These are phyloP conservation scores for Drosophila prostipennis DNA, from an alignment of 2,888 invertebrate genomes.

Conservation along the genomic window DNA sequence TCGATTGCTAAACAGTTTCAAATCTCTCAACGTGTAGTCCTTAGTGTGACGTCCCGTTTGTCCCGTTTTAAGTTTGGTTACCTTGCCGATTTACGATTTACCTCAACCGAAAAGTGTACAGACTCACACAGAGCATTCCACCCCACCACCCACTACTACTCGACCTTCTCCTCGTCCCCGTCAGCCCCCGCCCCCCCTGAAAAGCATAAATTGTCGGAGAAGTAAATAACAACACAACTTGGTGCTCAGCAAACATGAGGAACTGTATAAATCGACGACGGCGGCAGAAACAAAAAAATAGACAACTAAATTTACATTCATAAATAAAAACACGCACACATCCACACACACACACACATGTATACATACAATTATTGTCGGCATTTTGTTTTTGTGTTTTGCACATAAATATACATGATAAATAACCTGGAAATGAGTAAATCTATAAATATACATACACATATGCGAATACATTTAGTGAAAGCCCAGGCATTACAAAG, in stretches of 20 bases:
- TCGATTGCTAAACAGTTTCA: slow-evolving; percentile 60
- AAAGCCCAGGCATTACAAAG: slow-evolving; percentile 15
- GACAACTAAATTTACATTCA: slow-evolving; percentile 50
- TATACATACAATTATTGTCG: slow-evolving; percentile 51
- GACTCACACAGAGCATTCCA: slow-evolving; percentile 29
- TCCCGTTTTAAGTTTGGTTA: slow-evolving; percentile 45
- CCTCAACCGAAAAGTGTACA: slow-evolving; percentile 27
- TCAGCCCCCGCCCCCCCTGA: neutral
- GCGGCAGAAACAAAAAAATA: slow-evolving; percentile 9
- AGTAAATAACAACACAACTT: slow-evolving; percentile 40
- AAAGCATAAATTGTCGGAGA: slow-evolving; percentile 40
- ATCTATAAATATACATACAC: slow-evolving; percentile 28
- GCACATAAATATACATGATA: slow-evolving; percentile 43
- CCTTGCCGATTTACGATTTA: slow-evolving; percentile 2
- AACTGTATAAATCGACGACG: slow-evolving; percentile 31
- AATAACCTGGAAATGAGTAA: slow-evolving; percentile 48
- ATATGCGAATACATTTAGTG: slow-evolving; percentile 28
- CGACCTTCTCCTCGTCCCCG: slow-evolving; percentile 11
- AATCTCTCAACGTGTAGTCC: slow-evolving; percentile 72
- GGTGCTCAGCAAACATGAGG: slow-evolving; percentile 28
- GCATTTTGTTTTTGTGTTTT: slow-evolving; percentile 62
- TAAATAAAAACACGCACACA: slow-evolving; percentile 58
- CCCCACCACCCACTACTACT: slow-evolving; percentile 11
- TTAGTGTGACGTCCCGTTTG: slow-evolving; percentile 70
- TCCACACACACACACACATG: slow-evolving; percentile 1